Base-by-base conservation (phyloP, 2,888 invertebrate genomes). In the Tiphia femorata region DNA sequence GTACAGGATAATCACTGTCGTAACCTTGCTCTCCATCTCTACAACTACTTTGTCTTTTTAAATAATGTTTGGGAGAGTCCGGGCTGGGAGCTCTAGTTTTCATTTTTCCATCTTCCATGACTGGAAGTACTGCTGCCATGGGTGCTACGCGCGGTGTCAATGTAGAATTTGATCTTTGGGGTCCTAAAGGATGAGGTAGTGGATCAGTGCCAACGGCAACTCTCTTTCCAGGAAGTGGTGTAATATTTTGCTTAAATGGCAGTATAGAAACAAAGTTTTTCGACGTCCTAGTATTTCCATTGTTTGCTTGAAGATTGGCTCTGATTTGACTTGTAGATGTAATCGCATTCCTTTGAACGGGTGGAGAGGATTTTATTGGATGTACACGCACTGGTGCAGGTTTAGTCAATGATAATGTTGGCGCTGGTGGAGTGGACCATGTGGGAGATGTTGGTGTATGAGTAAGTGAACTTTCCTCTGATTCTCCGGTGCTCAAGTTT, bases 161-260 rank as follows among this genome's bases (percentile, higher is more conserved):
- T 0, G 83, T 82, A 0, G 83, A 82, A 44, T 83, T 83, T 3
- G 83, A 83, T 16, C 83, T 70, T 49, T 83, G 83, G 1, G 83
- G 83, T 4, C 83, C 83, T 23, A 81, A 62, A 1, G 83, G 83
- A 44, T 75, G 77, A 3, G 68, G 49, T 25, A 64, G 58, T 20
- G 64, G 12, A 48, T 70, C 77, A 16, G 58, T 63, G 10, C 59
- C 62, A 3, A 64, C 42, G 8, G 60, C 53, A 14, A 56, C 47
- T 48, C 78, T 79, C 30, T 79, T 81, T 1, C 79, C 77, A 4
- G 78, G 75, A 29, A 80, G 52, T 5, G 81, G 81, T 1, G 81
- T 78, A 4, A 82, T 79, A 47, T 60, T 82, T 44, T 83, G 83
- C 29, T 80, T 69, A 10, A 82, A 54, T 0, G 82, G 83, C n/a